These are phyloP conservation scores for Petrolisthes manimaculis DNA, from an alignment of 2,888 invertebrate genomes.

Conservation along the genomic window DNA sequence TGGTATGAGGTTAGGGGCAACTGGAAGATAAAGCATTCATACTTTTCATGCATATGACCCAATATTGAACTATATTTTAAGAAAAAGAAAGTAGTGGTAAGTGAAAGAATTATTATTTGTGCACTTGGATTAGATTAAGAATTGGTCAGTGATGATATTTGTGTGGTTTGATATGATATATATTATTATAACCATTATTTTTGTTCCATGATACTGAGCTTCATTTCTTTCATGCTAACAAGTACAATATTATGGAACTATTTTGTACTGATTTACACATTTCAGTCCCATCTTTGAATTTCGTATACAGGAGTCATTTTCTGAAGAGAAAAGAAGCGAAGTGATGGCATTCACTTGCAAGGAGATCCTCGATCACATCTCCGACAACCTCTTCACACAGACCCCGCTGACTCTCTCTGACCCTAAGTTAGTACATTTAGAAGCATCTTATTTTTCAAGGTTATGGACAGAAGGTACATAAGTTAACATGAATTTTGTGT, in stretches of 20 bases:
- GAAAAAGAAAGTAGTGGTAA: neutral
- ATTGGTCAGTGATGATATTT: no score
- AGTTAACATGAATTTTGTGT: no score
- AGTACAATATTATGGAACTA: no score
- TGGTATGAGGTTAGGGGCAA: neutral
- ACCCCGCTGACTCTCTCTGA: slow-evolving; percentile 63
- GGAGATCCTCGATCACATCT: slow-evolving; percentile 52
- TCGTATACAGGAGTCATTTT: slow-evolving; percentile 47
- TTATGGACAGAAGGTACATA: no score
- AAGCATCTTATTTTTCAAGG: no score
- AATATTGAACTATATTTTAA: neutral
- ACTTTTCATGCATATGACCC: neutral
- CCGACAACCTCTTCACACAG: slow-evolving; percentile 60
- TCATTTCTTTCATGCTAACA: no score
- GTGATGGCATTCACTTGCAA: slow-evolving; percentile 50
- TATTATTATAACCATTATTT: no score
- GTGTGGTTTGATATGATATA: no score
- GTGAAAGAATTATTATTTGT: neutral
- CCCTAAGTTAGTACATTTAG: slow-evolving; percentile 56
- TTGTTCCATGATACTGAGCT: no score
- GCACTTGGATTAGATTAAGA: no score
- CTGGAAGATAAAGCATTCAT: neutral
- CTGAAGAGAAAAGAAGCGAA: slow-evolving; percentile 57
- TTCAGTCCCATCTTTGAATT: no score
- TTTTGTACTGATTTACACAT: no score